Base-by-base conservation (phyloP, 2,888 invertebrate species). In the Drosophila neoperkinsi region DNA sequence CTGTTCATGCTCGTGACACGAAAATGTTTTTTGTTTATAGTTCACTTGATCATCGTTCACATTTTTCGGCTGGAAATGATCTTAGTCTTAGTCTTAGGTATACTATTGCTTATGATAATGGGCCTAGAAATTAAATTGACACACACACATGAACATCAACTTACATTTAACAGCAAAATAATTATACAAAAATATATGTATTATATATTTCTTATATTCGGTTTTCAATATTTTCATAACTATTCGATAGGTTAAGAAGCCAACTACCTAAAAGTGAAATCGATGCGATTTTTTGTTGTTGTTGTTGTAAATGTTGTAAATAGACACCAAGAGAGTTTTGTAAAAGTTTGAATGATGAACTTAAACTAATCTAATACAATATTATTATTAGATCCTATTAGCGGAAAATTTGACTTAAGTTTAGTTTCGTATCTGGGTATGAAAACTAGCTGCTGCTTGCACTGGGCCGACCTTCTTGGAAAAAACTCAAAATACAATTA, bases 281-380 rank as follows among this genome's bases (percentile, higher is more conserved):
- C 79, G 77, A 79, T 87, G 61, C 75, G 76, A 76, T 71, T 73
- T 71, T 55, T 67, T 71, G 38, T 55, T 50, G 28, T 49, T 34
- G 18, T 72, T 53, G 57, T 73, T 51, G 50, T 62, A 30, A 31
- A 61, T 36, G 38, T 70, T 84, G 86, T 83, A 90, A 91, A 89
- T 91, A 91, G 91, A 91, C 91, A 91, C 91, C 88, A 90, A 91
- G 91, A 91, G 76, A 82, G 90, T 88, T 90, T 75, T 81, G 74
- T 84, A 84, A 84, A 81, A 87, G 59, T 73, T 79, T 59, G 56
- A 59, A 56, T 73, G 71, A 79, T 65, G 21, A 58, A 64, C 90
- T 89, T 78, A 72, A 66, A 9, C 81, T 78, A 78, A 55, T 63
- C 68, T 66, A 63, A 62, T 43, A 57, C 49, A 25, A 25, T 4